Conservation (phyloP, 2,797 vertebrate species). For the Lithobates sylvaticus region DNA sequence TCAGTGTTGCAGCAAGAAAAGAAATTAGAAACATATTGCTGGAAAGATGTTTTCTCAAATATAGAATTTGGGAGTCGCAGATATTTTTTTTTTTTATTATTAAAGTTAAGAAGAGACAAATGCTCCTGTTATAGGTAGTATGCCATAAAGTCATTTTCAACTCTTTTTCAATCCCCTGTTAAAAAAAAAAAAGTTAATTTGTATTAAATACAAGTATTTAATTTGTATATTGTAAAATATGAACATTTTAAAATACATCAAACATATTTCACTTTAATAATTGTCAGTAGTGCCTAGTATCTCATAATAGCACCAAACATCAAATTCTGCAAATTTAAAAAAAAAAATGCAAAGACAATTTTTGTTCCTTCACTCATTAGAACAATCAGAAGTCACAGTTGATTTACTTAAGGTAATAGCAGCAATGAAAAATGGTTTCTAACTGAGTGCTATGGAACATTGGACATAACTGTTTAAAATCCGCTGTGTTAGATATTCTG, state of each 20-base stretch:
- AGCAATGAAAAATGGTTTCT: background rate
- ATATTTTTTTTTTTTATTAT: slow-evolving; percentile 20
- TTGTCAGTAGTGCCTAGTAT: background rate
- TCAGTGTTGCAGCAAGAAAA: slow-evolving; percentile 54
- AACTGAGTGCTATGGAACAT: background rate
- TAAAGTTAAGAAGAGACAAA: slow-evolving; percentile 14
- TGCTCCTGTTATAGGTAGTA: background rate
- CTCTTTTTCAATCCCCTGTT: background rate
- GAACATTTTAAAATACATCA: no score
- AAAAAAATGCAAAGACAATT: background rate
- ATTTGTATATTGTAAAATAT: background rate
- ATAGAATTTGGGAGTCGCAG: slow-evolving; percentile 35
- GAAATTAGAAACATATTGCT: slow-evolving; percentile 60
- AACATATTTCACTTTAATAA: background rate
- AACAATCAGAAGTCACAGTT: no score
- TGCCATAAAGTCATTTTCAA: background rate
- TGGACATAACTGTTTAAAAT: background rate
- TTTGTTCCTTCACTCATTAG: background rate
- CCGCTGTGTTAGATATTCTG: background rate
- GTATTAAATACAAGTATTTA: no score
- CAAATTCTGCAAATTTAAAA: background rate
- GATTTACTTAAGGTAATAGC: background rate
- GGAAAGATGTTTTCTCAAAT: slow-evolving; percentile 35
- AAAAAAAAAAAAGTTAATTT: background rate
- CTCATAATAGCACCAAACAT: no score